Base-by-base conservation (phyloP, 1,140 invertebrate species). In the Brachionus asplanchnoidis region DNA sequence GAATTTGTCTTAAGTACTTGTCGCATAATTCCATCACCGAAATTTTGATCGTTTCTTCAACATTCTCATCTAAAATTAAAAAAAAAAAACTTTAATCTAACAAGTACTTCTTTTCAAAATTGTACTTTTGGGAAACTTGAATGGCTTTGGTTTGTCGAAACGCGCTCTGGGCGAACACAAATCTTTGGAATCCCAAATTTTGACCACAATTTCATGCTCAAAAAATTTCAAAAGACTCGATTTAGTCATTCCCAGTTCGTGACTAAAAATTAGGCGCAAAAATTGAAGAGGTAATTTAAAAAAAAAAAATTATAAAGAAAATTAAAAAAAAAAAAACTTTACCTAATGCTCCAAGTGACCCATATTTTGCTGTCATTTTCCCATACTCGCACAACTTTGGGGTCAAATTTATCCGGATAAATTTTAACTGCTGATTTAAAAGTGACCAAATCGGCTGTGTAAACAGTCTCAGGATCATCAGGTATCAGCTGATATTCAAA, bases 131-230 rank as follows among this genome's bases (percentile, higher is more conserved):
- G 88, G 87, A 7, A 90, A 85, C 70, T 87, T 87, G 85, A 89
- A 89, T 14, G 85, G 84, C 46, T 85, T 85, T 8, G 88, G 88
- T 84, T 87, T 85, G 80, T 89, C 89, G 85, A 88, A 89, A 28
- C 87, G 86, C 12, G 88, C 88, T 77, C 88, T 85, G 8, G 87
- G 86, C 26, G 87, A 87, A 42, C 88, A 86, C 85, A 88, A 89
- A 40, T 89, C 88, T 80, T 88, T 88, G 20, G 87, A 87, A 78
- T 90, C 88, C 89, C 89, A 90, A 9, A 90, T 87, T 23, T 88
- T 65, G 20, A 90, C 77, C 56, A 88, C 87, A 7, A 89, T 53
- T 3, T 86, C 87, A 84, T 89, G 88, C 23, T 86, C 86, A 75
- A 87, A 89, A 85, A 90, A 84, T 85, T 88, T 87, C 60, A 87